Base-by-base conservation (phyloP, 2,113 vertebrate genomes). In the Baryphthengus martii region DNA sequence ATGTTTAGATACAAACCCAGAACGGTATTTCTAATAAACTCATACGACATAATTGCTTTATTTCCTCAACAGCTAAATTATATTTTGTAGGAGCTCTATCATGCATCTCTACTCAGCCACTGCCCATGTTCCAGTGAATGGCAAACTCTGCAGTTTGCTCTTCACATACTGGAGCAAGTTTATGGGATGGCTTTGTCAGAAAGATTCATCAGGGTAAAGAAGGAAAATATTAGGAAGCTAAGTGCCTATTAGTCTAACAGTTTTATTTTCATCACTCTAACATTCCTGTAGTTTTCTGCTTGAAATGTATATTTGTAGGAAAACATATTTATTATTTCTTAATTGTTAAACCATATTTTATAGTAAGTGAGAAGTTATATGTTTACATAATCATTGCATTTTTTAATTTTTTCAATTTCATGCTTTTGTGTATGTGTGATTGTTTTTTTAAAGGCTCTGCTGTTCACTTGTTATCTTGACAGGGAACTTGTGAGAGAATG, bases 1-100 rank as follows among this genome's bases (percentile, higher is more conserved):
- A 17, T 26, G 7, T 66, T 74, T 15, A 70, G 28, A 39, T 70
- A 26, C 29, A 61, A 74, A 9, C 10, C 11, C 42, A 37, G 31
- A 26, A 66, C 7, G 45, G 9, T 66, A 42, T 86, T 82, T 90
- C 59, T 45, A 80, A 58, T 45, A 58, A 71, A 87, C 17, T 39
- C 21, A 73, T 65, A 39, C 68, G 13, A 52, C 72, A 67, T 2
- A 3, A 68, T 4, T 59, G 9, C 10, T 7, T 68, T 52, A 61
- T 40, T 96, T 93, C 56, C 93, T 93, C 65, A 56, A 59, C 42
- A 82, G 40, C 37, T 89, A 18, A 23, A 52, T 75, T 81, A 8
- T 58, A 35, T 63, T 80, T 76, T 92, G 16, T 49, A 91, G 24
- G 71, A 82, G n/a, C 7, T 73, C 28, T 88, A 3, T 45, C 21